Percentiles rank a stretch among this genome's conserved stretches.
These are phyloP conservation scores for Tamias sibiricus DNA, from an alignment of 2,113 vertebrate species.

Conservation along the genomic window DNA sequence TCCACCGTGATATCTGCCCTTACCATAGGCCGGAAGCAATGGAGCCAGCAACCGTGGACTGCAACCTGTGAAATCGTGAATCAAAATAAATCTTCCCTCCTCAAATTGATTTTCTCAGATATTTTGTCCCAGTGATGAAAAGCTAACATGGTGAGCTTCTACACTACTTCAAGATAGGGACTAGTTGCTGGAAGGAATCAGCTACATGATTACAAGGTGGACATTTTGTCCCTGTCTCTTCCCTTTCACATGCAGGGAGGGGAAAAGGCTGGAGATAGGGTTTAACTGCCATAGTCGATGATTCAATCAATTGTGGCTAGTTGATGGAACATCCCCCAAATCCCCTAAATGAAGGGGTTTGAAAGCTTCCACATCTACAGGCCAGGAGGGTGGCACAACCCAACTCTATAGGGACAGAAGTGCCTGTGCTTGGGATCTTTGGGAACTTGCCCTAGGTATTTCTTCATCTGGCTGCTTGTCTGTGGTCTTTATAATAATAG, in stretches of 20 bases:
- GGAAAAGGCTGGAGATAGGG: not conserved
- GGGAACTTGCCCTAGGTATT: not conserved
- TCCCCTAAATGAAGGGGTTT: not conserved
- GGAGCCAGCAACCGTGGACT: not conserved
- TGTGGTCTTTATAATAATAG: not conserved
- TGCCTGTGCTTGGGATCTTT: not conserved
- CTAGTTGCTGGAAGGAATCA: not conserved
- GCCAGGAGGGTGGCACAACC: not conserved
- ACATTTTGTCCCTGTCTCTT: not conserved
- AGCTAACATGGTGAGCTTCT: not conserved
- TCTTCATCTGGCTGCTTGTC: not conserved
- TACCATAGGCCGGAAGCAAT: not conserved
- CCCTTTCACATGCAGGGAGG: not conserved
- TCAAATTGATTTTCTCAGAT: not conserved
- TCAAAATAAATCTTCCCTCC: not conserved
- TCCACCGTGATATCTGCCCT: not conserved
- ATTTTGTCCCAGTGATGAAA: not conserved
- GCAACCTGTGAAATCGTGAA: not conserved
- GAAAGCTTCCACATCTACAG: not conserved
- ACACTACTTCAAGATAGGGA: too few species aligned
- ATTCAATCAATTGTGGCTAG: too few species aligned
- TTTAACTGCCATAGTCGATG: not conserved
- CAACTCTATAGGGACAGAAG: not conserved
- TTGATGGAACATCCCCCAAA: too few species aligned
- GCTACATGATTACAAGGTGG: not conserved